Conservation (phyloP, 2,113 vertebrate species). For the Mesoclemmys tuberculata region DNA sequence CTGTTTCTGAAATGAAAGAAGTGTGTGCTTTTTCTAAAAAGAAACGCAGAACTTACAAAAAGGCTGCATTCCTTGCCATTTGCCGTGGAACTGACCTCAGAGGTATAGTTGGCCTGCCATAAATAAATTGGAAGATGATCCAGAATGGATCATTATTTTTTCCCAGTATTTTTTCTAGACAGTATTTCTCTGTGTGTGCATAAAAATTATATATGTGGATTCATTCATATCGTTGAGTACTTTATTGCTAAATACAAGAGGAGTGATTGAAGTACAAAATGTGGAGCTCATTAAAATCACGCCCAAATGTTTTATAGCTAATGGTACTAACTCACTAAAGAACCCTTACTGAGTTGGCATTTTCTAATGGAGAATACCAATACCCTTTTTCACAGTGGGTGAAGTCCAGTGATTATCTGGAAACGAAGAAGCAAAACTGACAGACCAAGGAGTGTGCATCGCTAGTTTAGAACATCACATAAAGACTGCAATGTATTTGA, state of each 20-base stretch:
- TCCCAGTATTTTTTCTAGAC: slow-evolving; percentile 19
- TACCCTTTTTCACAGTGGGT: neutral
- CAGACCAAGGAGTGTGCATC: neutral
- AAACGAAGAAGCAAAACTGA: neutral
- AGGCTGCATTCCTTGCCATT: neutral
- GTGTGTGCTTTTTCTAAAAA: neutral
- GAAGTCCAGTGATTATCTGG: neutral
- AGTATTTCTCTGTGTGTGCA: slow-evolving; percentile 9
- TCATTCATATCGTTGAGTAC: slow-evolving; percentile 25
- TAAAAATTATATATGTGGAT: slow-evolving; percentile 42
- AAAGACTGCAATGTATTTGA: rapidly evolving
- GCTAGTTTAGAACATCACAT: neutral
- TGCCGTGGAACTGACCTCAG: slow-evolving; percentile 11
- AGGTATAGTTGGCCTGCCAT: slow-evolving; percentile 17
- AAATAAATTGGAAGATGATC: neutral
- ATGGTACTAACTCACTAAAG: neutral
- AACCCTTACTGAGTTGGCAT: slow-evolving; percentile 34
- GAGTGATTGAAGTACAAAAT: slow-evolving; percentile 27
- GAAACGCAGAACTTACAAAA: neutral
- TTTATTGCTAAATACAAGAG: slow-evolving; percentile 30
- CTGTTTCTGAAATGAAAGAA: slow-evolving; percentile 47
- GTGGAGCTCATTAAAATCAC: slow-evolving; percentile 26
- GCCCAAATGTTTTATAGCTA: slow-evolving; percentile 13
- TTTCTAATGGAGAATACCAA: neutral
- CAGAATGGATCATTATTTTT: slow-evolving; percentile 26